These are phyloP conservation scores for Stegodyphus mimosarum DNA, from an alignment of 1,140 invertebrate genomes.

Conservation along the genomic window DNA sequence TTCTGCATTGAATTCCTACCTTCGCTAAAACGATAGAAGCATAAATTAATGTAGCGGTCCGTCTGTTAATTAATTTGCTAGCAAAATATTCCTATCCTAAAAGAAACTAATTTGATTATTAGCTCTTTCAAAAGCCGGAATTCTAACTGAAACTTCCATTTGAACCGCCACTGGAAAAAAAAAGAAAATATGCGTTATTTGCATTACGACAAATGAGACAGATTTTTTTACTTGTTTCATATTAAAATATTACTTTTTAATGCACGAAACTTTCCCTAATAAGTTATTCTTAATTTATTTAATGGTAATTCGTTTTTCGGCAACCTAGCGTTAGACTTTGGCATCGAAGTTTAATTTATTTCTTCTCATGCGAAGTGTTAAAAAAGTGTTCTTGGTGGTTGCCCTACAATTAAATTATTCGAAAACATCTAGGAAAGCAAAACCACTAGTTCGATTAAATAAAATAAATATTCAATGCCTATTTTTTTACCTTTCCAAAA, in stretches of 20 bases:
- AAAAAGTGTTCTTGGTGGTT: too few species aligned
- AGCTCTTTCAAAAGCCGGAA: background rate
- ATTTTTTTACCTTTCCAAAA: too few species aligned
- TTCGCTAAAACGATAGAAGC: background rate
- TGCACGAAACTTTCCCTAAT: background rate
- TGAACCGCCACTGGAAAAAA: background rate
- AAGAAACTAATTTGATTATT: constrained; percentile 34
- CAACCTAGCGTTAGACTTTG: background rate
- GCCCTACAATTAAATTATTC: too few species aligned
- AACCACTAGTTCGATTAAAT: too few species aligned
- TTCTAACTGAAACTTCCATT: background rate
- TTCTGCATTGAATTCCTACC: too few species aligned
- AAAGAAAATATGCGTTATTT: too few species aligned
- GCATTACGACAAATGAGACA: too few species aligned
- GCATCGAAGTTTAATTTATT: too few species aligned
- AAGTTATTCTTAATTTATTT: constrained; percentile 15
- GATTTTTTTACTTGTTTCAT: background rate
- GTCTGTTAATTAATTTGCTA: constrained; percentile 30
- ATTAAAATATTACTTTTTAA: constrained; percentile 22
- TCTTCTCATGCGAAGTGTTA: too few species aligned
- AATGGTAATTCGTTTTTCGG: constrained; percentile 7
- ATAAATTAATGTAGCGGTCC: background rate
- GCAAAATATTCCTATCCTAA: background rate
- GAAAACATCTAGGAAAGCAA: too few species aligned
- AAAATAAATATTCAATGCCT: too few species aligned